Base-by-base conservation (phyloP, 2,113 vertebrate genomes). In the Crotophaga sulcirostris region DNA sequence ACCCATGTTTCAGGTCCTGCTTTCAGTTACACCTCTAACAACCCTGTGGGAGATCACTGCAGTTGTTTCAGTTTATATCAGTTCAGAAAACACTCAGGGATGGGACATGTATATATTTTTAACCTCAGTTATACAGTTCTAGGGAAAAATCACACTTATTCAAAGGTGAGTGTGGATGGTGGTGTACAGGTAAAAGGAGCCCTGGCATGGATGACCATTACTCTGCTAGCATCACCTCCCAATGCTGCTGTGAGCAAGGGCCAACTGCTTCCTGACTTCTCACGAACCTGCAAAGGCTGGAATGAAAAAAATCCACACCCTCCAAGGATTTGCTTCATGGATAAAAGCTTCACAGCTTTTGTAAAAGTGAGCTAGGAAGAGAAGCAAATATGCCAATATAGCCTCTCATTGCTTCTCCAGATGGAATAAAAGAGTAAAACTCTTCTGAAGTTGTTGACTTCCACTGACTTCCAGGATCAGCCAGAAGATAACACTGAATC, bases 101-200 rank as follows among this genome's bases (percentile, higher is more conserved):
- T 18, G 17, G 26, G 33, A 18, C 28, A 42, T 13, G 10, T 42
- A 42, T 24, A 23, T 33, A 45, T 33, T 36, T 81, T 58, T 14
- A 24, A 2, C 13, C 17, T 44, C 33, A 19, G 4, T 38, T 51
- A 21, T 36, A 33, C 33, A 19, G 4, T 38, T 51, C 25, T 36
- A 33, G 33, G 56, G 29, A 13, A 58, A 28, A 28, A 18, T 19
- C 25, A 17, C 29, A 4, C 15, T 2, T 9, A 8, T 33, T 38
- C 12, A 19, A 7, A 44, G 51, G 68, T 17, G 23, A 2, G 4
- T 2, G 4, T 7, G 47, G 16, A 2, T 16, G 16, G 36, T 9
- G 17, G 13, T 9, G 38, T 19, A 5, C 2, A 8, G 8, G 11
- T 18, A 4, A 34, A 28, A 44, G 60, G 44, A 54, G 38, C n/a